phyloP scores from a whole-genome alignment of 2,113 vertebrate genomes.

The Arenaria interpres region DNA sequence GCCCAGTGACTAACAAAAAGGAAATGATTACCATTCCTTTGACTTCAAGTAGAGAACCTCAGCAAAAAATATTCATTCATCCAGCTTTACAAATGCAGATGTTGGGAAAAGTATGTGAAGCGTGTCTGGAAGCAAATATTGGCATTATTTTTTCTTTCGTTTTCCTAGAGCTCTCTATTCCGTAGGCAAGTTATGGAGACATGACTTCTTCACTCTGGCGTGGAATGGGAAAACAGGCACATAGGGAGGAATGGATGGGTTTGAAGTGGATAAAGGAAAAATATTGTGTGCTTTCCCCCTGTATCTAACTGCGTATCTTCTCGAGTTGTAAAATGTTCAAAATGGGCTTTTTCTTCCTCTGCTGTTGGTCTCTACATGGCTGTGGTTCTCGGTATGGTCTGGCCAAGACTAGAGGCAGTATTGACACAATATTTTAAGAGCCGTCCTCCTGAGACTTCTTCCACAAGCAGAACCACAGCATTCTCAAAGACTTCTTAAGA shows the following conservation, averaged over 20 bases:
- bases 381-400: not conserved
- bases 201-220: not conserved
- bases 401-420: not conserved
- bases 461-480: not conserved
- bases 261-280: not conserved
- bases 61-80: not conserved
- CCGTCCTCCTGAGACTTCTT: not conserved
- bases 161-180: not conserved
- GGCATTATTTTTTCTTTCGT: not conserved
- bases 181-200: not conserved
- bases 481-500: not conserved
- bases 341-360: not conserved
- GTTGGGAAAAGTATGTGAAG: not conserved
- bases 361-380: not conserved
- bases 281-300: not conserved
- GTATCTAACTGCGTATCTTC: not conserved
- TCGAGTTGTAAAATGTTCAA: not conserved
- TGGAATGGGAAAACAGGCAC: not conserved
- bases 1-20: not conserved
- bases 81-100: not conserved
- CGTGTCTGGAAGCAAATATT: not conserved
- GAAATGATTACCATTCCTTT: not conserved
- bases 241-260: accelerated
- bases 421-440: not conserved
- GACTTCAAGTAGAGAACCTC: not conserved